phyloP scores from a whole-genome alignment of 2,888 invertebrate species.

The Nebria brevicollis region DNA sequence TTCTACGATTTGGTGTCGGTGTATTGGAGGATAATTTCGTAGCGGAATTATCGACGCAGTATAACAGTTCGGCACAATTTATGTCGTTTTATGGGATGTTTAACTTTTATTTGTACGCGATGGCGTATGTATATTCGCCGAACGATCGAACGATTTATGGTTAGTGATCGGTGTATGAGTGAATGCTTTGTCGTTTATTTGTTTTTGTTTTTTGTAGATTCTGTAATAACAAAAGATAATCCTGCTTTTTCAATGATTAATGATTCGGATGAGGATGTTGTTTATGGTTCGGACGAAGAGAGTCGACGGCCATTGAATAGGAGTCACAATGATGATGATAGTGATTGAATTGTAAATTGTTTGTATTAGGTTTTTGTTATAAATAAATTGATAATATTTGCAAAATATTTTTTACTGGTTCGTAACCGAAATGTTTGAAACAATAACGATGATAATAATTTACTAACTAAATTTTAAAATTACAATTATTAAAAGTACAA shows the following conservation, averaged over 20 bases:
- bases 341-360: conserved; percentile 66
- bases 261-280: conserved; percentile 96
- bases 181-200: conserved; percentile 6
- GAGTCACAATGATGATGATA: conserved; percentile 76
- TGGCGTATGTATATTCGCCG: conserved; percentile 95
- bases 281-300: conserved; percentile 93
- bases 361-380: conserved; percentile 4
- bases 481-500: neutral
- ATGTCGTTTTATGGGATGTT: conserved; percentile 94
- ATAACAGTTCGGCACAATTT: conserved; percentile 93
- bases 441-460: neutral
- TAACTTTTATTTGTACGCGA: conserved; percentile 92
- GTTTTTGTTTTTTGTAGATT: conserved; percentile 69
- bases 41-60: conserved; percentile 85
- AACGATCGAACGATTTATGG: conserved; percentile 83
- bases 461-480: neutral
- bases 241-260: conserved; percentile 98
- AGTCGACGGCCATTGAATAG: conserved; percentile 83
- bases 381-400: neutral
- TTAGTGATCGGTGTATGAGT: conserved; percentile 62
- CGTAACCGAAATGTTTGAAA: neutral
- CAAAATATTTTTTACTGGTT: neutral
- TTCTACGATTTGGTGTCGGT: conserved; percentile 87
- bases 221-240: conserved; percentile 94
- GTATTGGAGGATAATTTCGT: conserved; percentile 95